Evolutionary conservation across 2,113 vertebrate species (phyloP).

Genomic region (Rhabdomys dilectus): DNA sequence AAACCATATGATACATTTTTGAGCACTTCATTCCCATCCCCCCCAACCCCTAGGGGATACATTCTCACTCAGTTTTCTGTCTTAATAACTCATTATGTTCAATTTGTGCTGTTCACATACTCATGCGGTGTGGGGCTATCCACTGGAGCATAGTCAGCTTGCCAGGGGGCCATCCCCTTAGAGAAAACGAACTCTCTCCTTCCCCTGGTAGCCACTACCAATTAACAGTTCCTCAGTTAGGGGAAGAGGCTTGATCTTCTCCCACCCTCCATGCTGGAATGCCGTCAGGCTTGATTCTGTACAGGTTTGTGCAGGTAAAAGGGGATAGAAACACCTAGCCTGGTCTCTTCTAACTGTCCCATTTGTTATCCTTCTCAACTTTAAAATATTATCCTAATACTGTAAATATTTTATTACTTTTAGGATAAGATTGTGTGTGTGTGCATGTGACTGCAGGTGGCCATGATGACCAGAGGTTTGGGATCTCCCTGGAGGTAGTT

Average conservation of each 20-base stretch:
- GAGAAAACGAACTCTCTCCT: not conserved
- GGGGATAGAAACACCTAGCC: not conserved
- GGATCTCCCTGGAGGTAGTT: not conserved
- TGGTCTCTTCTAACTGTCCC: not conserved
- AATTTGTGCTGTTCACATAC: not conserved
- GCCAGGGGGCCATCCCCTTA: not conserved
- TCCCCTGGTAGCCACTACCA: not conserved
- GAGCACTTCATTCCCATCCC: not conserved
- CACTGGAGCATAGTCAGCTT: not conserved
- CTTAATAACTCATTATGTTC: not conserved
- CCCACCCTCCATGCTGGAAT: not conserved
- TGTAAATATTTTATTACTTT: not conserved
- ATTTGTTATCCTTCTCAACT: conserved; percentile 49
- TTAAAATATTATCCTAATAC: conserved; percentile 13
- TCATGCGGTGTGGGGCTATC: not conserved
- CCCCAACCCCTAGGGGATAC: not conserved
- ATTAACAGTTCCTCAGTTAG: not conserved
- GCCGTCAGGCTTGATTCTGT: not conserved
- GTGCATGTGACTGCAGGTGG: not conserved
- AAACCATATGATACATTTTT: not conserved
- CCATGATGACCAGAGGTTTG: not conserved
- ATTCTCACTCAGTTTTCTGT: too few species aligned
- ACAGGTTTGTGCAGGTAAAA: not conserved
- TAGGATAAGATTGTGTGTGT: not conserved
- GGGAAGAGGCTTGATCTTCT: too few species aligned